These are phyloP conservation scores for Daphoenositta chrysoptera DNA, from an alignment of 2,113 vertebrate genomes.

Conservation along the genomic window DNA sequence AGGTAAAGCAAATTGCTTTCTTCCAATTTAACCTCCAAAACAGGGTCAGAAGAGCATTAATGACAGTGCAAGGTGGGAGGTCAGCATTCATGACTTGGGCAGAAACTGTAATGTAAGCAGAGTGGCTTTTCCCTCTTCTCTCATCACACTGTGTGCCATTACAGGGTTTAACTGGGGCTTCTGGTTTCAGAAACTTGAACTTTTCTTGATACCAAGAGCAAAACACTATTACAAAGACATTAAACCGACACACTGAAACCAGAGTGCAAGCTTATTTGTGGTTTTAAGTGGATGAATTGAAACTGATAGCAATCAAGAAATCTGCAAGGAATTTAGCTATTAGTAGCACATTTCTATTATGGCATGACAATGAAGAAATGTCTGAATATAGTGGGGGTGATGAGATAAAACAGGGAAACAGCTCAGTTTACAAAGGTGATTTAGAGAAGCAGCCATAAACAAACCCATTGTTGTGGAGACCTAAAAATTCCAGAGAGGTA, in stretches of 20 bases:
- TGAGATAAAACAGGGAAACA: neutral
- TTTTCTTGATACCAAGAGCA: neutral
- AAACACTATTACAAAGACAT: neutral
- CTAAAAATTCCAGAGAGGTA: neutral
- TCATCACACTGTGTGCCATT: neutral
- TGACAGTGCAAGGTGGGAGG: neutral
- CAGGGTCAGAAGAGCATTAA: neutral
- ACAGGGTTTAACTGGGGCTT: neutral
- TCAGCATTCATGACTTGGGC: neutral
- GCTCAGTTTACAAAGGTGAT: neutral
- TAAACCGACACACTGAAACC: neutral
- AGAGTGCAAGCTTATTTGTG: neutral
- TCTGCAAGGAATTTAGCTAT: neutral
- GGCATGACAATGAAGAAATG: neutral
- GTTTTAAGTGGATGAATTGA: neutral
- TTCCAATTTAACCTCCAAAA: neutral
- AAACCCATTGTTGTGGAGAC: neutral
- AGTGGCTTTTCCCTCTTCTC: constrained; percentile 22
- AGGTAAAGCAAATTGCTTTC: neutral
- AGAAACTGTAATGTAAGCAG: neutral
- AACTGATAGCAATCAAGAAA: neutral
- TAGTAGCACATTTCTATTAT: neutral
- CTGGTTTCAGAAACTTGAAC: constrained; percentile 34
- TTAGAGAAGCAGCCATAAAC: neutral
- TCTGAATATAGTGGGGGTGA: neutral